phyloP scores from a whole-genome alignment of 2,113 vertebrate genomes.

The Centropristis striata region DNA sequence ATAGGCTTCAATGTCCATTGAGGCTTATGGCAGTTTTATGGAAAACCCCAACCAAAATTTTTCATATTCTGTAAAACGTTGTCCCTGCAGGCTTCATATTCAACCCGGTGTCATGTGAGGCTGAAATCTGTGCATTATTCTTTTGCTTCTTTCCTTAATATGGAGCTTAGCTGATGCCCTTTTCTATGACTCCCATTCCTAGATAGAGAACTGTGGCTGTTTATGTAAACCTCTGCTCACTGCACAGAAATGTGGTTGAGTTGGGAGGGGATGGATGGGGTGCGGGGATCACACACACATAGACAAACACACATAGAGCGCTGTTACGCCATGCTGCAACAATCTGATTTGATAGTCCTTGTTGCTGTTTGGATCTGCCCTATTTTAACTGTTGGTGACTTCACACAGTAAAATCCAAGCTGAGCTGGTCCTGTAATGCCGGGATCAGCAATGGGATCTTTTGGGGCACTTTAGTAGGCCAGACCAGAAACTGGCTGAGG shows the following conservation, averaged over 20 bases:
- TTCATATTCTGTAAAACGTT: neutral
- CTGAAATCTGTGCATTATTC: neutral
- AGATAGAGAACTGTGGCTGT: conserved; percentile 57
- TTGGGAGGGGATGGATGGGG: conserved; percentile 41
- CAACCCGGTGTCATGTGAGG: neutral
- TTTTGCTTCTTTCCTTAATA: conserved; percentile 20
- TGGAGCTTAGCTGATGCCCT: conserved; percentile 31
- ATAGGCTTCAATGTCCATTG: neutral
- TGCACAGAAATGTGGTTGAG: conserved; percentile 65
- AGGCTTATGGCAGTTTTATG: no score
- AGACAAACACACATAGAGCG: conserved; percentile 2
- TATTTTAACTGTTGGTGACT: conserved; percentile 78
- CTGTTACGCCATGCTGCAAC: conserved; percentile 75
- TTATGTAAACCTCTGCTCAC: conserved; percentile 72
- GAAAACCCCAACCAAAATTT: no score
- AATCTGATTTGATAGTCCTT: conserved; percentile 77
- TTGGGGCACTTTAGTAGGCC: conserved; percentile 21
- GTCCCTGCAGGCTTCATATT: neutral
- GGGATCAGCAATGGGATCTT: conserved; percentile 53
- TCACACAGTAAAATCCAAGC: conserved; percentile 68
- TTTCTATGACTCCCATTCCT: conserved; percentile 53
- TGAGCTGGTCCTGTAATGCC: conserved; percentile 56
- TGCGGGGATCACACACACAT: conserved; percentile 14
- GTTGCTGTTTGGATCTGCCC: conserved; percentile 76
- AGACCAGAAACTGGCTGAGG: conserved; percentile 27